Base-by-base conservation (phyloP, 1,140 invertebrate genomes). In the Tetramorium parvispinum region DNA sequence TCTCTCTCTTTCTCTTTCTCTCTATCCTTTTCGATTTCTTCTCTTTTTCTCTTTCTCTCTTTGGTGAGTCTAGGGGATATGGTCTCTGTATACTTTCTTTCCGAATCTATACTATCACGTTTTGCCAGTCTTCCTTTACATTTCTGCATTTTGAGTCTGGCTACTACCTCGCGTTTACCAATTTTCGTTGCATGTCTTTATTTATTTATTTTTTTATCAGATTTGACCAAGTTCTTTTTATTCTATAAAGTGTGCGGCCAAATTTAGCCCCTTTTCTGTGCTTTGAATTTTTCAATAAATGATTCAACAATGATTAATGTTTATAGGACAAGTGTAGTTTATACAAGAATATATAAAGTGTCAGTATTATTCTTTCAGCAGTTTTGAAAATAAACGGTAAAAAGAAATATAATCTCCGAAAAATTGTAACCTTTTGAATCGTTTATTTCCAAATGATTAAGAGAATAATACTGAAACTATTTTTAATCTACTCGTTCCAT, bases 121-220 rank as follows among this genome's bases (percentile, higher is more conserved):
- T 71, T 71, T 40, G 37, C 55, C 5, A 7, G 3, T 51, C 24
- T 76, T 40, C 2, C 16, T 59, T 49, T 65, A 11, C 57, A 63
- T n/a, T 77, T 77, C 2, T 79, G 63, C 46, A 68, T 70, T 68
- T 81, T 53, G 46, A 53, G 21, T 40, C 61, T 27, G 4, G 16
- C 27, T 63, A 32, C 8, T 81, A 81, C 16, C 63, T 81, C 11
- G 27, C 16, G 32, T 81, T 8, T 79, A 32, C 8, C 32, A 13
- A 68, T 68, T 68, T 46, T 37, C 11, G 43, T 46, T 70, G n/a
- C 46, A 24, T 65, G 13, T 68, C 7, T 68, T 5, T 66, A 46
- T 40, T 57, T 66, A n/a, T n/a, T n/a, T n/a, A n/a, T n/a, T 68
- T 24, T 24, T 37, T 51, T 46, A 37, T 46, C 18, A n/a, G 13